phyloP scores from a whole-genome alignment of 2,888 invertebrate species.

The Pollenia amentaria region DNA sequence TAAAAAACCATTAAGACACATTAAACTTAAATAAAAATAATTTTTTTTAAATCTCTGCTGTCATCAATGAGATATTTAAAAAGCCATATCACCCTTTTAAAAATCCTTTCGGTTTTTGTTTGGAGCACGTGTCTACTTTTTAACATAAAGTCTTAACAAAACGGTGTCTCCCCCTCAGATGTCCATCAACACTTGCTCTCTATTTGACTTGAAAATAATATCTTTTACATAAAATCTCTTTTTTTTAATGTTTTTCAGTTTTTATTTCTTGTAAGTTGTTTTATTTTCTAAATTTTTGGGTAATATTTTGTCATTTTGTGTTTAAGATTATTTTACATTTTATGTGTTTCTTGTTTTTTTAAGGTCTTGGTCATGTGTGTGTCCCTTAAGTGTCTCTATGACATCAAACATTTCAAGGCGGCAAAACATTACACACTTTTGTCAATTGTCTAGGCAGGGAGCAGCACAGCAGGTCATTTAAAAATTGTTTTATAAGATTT shows the following conservation, averaged over 20 bases:
- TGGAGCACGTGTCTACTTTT: slow-evolving; percentile 53
- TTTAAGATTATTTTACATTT: slow-evolving; percentile 52
- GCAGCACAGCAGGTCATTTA: slow-evolving; percentile 60
- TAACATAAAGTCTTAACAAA: slow-evolving; percentile 5
- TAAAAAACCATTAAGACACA: slow-evolving; percentile 70
- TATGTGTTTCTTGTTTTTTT: neutral
- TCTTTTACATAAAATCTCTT: slow-evolving; percentile 30
- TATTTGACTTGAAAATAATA: slow-evolving; percentile 45
- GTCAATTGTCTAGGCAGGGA: slow-evolving; percentile 39
- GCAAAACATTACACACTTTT: slow-evolving; percentile 67
- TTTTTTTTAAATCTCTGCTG: slow-evolving; percentile 36
- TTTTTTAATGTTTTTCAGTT: neutral
- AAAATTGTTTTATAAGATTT: slow-evolving; percentile 37
- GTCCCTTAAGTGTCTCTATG: neutral
- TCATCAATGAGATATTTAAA: slow-evolving; percentile 34
- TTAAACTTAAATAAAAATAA: slow-evolving; percentile 54
- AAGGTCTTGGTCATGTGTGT: slow-evolving; percentile 8
- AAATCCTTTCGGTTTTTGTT: slow-evolving; percentile 18
- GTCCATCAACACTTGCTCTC: slow-evolving; percentile 69
- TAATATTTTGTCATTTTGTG: slow-evolving; percentile 67
- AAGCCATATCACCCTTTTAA: neutral
- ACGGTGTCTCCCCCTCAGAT: slow-evolving; percentile 30
- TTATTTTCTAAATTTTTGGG: slow-evolving; percentile 40
- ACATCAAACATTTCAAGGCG: slow-evolving; percentile 62
- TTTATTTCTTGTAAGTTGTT: slow-evolving; percentile 35